Base-by-base conservation (phyloP, 1,140 invertebrate genomes). In the Drosophila truncata region DNA sequence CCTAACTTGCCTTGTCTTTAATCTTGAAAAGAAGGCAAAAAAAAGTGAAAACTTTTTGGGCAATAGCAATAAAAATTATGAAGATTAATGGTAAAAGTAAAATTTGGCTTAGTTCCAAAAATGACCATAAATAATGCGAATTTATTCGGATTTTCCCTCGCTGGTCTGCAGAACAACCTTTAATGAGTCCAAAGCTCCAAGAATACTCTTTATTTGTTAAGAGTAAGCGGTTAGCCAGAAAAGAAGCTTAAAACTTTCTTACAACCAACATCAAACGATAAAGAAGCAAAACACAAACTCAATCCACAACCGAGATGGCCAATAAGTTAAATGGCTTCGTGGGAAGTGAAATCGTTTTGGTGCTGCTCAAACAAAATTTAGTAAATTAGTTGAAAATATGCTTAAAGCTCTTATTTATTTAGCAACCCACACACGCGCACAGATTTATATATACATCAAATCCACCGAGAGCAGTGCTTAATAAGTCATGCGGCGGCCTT, bases 241-340 rank as follows among this genome's bases (percentile, higher is more conserved):
- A 85, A 84, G 63, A 73, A 42, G 73, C 82, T 84, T 81, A 80
- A 64, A 80, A 84, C 66, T 88, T 88, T 66, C 37, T 41, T 25
- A 20, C 47, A 33, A 29, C 39, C 52, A 71, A 87, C 84, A 88
- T 87, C 84, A 88, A 87, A 87, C 63, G 80, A 80, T 69, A 59
- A 42, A 59, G 37, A 46, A 29, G 41, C 18, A 11, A 29, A 27
- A 14, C 41, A 14, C 11, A 18, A 55, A 31, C 64, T 39, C 29
- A 20, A 27, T 16, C 66, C 29, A 18, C 16, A 11, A 23, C n/a
- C 7, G 35, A 11, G 46, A 41, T 29, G n/a, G 37, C 63, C 69
- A 74, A 74, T 73, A 61, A 73, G 20, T 73, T 25, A 47, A 74
- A 74, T 66, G 70, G 67, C 11, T 54, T 72, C 25, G 13, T 55